Evolutionary conservation across 2,113 vertebrate genomes (phyloP).

Genomic region (Psittacula cyanocephala): DNA sequence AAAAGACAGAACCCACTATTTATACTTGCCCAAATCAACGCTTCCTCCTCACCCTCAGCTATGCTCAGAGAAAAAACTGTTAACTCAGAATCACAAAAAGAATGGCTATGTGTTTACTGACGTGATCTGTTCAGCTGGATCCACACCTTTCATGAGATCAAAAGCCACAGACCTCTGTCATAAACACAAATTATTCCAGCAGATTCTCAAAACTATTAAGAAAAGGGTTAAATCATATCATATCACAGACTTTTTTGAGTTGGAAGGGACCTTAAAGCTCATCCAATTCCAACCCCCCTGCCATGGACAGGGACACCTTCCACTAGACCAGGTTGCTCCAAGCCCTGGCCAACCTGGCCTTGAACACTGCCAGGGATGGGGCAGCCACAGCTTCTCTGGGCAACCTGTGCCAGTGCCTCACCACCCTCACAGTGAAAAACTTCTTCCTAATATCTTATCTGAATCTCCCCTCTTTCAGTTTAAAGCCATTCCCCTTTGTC

Average conservation of each 20-base stretch:
- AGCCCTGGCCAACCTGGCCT: not conserved
- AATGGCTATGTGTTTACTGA: not conserved
- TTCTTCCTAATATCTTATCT: not conserved
- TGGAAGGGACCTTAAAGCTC: not conserved
- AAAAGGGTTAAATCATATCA: not conserved
- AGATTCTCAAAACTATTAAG: not conserved
- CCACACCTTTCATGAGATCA: not conserved
- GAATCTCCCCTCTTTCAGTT: not conserved
- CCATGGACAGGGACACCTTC: not conserved
- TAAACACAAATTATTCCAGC: not conserved
- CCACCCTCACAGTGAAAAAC: not conserved
- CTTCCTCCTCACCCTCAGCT: not conserved
- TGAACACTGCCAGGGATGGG: not conserved
- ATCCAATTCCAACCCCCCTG: not conserved
- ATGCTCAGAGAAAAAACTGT: not conserved
- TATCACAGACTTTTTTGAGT: not conserved
- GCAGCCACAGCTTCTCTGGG: not conserved
- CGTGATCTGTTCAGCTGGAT: not conserved
- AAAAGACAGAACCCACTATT: not conserved
- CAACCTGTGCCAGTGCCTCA: not conserved
- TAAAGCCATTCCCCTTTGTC: not conserved
- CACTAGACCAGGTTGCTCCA: not conserved
- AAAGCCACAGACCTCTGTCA: not conserved
- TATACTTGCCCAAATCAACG: not conserved
- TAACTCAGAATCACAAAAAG: not conserved